Evolutionary conservation across 2,113 vertebrate genomes (phyloP).

Genomic region (Bujurquina vittata): DNA sequence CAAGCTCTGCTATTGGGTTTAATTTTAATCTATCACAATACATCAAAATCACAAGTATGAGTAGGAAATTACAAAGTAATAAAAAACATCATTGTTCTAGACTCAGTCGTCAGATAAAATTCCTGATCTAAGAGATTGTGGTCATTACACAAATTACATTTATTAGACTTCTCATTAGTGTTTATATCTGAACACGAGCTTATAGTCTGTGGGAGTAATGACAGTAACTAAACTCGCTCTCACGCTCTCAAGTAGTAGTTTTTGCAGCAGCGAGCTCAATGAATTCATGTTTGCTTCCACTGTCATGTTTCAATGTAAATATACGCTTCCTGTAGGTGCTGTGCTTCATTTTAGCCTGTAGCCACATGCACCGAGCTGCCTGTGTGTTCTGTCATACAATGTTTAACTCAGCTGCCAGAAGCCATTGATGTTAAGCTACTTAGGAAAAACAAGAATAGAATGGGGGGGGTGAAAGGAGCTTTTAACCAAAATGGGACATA

Average conservation of each 20-base stretch:
- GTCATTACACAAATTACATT: not conserved
- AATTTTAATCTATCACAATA: not conserved
- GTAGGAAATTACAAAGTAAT: not conserved
- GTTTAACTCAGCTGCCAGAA: constrained; percentile 60
- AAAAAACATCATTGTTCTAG: not conserved
- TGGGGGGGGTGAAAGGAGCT: constrained; percentile 48
- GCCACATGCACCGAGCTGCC: constrained; percentile 31
- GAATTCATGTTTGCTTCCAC: not conserved
- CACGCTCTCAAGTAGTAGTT: not conserved
- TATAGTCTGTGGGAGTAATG: not conserved
- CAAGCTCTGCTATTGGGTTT: not conserved
- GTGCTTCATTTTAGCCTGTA: constrained; percentile 3
- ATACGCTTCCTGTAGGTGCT: not conserved
- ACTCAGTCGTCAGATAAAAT: not conserved
- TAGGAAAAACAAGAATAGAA: constrained; percentile 57
- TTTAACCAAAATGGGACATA: constrained; percentile 35
- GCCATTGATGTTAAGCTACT: constrained; percentile 67
- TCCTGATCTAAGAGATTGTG: not conserved
- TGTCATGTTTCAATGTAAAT: constrained; percentile 5
- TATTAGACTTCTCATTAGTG: not conserved
- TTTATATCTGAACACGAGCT: not conserved
- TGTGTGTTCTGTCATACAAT: constrained; percentile 52
- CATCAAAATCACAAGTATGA: not conserved
- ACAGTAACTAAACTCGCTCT: not conserved
- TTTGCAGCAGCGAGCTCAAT: not conserved